Evolutionary conservation across 1,140 invertebrate species (phyloP).

Genomic region (Yoshiicerus persimilis): DNA sequence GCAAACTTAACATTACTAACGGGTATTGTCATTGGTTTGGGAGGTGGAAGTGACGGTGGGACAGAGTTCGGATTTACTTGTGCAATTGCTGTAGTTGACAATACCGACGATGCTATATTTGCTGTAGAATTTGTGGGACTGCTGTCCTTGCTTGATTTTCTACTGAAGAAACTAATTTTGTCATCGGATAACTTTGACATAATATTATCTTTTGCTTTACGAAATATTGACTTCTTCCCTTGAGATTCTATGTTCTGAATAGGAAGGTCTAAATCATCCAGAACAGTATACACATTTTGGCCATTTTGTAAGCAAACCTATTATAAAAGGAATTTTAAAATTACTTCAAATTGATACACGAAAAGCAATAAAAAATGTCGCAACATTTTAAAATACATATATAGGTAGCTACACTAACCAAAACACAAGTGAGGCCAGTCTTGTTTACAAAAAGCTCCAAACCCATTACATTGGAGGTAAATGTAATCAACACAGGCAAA

Average conservation of each 20-base stretch:
- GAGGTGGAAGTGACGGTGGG: neutral
- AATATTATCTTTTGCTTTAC: constrained; percentile 48
- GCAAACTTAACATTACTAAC: constrained; percentile 41
- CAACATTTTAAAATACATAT: neutral
- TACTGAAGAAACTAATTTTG: constrained; percentile 44
- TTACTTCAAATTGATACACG: neutral
- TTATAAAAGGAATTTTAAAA: constrained; percentile 3
- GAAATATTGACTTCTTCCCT: constrained; percentile 48
- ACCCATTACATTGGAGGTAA: constrained; percentile 28
- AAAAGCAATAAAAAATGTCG: neutral
- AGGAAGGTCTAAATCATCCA: constrained; percentile 46
- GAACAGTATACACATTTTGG: constrained; percentile 42
- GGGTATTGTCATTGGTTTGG: neutral
- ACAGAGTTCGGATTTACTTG: neutral
- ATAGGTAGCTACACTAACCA: constrained; percentile 27
- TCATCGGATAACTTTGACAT: constrained; percentile 45
- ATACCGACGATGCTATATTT: neutral
- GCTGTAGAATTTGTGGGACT: neutral
- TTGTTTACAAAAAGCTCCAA: constrained; percentile 43
- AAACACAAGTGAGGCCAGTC: constrained; percentile 34
- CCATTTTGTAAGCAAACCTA: constrained; percentile 46
- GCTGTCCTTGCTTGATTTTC: constrained; percentile 32
- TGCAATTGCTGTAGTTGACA: neutral
- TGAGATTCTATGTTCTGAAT: constrained; percentile 21
- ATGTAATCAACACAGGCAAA: constrained; percentile 43